Evolutionary conservation across 2,113 vertebrate species (phyloP).

Genomic region (Apteryx mantelli): DNA sequence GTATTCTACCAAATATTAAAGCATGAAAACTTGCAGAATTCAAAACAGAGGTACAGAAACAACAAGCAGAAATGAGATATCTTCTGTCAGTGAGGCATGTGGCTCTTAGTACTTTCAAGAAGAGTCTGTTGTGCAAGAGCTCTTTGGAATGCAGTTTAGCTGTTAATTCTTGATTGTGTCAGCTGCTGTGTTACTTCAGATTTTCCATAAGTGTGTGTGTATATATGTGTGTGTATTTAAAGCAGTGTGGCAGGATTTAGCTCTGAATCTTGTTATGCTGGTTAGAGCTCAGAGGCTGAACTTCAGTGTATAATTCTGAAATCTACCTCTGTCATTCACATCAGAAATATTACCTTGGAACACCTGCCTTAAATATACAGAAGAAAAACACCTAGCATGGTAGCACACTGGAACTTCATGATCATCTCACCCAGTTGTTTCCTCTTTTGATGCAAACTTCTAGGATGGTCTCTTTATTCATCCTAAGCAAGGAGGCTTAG

Average conservation of each 20-base stretch:
- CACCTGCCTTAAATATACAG: neutral
- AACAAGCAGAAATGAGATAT: neutral
- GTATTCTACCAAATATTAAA: neutral
- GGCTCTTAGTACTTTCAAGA: neutral
- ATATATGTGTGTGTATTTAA: neutral
- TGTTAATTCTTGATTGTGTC: constrained; percentile 30
- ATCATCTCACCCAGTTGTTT: neutral
- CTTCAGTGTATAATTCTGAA: neutral
- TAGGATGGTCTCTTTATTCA: neutral
- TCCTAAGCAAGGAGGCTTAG: neutral
- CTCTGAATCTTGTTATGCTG: neutral
- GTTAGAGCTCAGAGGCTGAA: constrained; percentile 4
- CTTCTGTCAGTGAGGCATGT: constrained; percentile 30
- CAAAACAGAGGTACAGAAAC: neutral
- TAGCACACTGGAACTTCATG: neutral
- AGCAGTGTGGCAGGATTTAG: neutral
- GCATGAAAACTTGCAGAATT: neutral
- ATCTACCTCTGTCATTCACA: neutral
- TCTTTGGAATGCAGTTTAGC: constrained; percentile 24
- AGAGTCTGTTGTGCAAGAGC: constrained; percentile 33
- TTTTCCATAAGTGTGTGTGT: constrained; percentile 20
- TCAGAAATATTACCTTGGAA: neutral
- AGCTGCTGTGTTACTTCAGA: constrained; percentile 28
- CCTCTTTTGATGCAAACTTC: neutral
- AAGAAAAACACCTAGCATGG: neutral